Base-by-base conservation (phyloP, 2,888 invertebrate genomes). In the Leucoma salicis region DNA sequence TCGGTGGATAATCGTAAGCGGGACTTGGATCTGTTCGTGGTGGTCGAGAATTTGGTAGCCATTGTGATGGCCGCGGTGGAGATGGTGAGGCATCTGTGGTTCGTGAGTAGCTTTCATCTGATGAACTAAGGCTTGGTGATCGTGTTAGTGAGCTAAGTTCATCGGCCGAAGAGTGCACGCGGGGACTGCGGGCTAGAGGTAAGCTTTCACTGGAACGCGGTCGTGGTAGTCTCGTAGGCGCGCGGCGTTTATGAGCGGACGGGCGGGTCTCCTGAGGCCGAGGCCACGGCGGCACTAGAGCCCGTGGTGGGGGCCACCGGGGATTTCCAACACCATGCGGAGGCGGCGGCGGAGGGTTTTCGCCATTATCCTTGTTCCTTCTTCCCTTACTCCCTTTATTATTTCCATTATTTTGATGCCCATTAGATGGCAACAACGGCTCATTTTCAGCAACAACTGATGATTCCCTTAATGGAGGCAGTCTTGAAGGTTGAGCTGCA, bases 31-130 rank as follows among this genome's bases (percentile, higher is more conserved):
- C 92, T 11, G 91, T 82, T 41, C 92, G 91, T 18, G 69, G 78
- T 5, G 71, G 72, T 14, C 78, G 58, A 3, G 85, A 72, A 1
- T 91, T 88, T 12, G 91, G 91, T 2, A 91, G 82, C 81, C 82
- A 82, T 24, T 83, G 88, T 13, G 91, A 83, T 1, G 91, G 90
- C 14, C 92, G 83, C 0, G 92, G 92, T 3, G 91, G 92, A 0
- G 93, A 92, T 3, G 92, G 92, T 0, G 89, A 90, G 1, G 88
- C 95, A 66, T 95, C 94, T 0, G 95, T 95, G 3, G 95, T 95
- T 57, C 95, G 92, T 29, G 95, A 95, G 70, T 95, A 95, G 77
- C 95, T 95, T 78, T 96, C 96, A 69, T 96, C 95, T 0, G 95
- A 96, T 39, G 95, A 95, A 74, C 95, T 95, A 51, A 95, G 93